These are phyloP conservation scores for Genyomyrus donnyi DNA, from an alignment of 2,113 vertebrate species.

Conservation along the genomic window DNA sequence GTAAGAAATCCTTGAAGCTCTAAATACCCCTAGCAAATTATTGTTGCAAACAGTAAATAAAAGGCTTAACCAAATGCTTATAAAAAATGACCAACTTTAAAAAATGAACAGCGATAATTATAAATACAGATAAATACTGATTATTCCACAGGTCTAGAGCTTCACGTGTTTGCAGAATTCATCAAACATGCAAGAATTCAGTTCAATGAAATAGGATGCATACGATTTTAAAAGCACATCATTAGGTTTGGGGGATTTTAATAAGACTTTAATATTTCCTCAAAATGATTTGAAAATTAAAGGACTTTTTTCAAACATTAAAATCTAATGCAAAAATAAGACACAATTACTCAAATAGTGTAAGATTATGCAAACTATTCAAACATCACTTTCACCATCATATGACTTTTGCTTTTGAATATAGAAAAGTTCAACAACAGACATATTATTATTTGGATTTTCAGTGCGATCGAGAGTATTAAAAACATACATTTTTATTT, in stretches of 20 bases:
- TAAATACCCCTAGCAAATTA: not conserved
- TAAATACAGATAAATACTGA: not conserved
- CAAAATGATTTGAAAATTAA: not conserved
- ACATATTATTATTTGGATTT: not conserved
- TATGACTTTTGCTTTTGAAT: not conserved
- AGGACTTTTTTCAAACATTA: not conserved
- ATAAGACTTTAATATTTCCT: not conserved
- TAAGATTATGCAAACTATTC: not conserved
- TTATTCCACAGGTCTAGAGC: not conserved
- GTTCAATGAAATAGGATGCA: not conserved
- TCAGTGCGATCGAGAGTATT: not conserved
- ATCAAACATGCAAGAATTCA: not conserved
- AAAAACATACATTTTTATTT: constrained; percentile 1
- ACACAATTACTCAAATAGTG: not conserved
- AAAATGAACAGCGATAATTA: not conserved
- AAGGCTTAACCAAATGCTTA: not conserved
- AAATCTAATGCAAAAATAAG: not conserved
- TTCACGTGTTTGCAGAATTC: not conserved
- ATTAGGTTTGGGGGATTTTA: not conserved
- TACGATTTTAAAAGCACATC: not conserved
- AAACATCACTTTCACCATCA: not conserved
- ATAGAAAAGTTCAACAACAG: not conserved
- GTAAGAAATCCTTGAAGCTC: not conserved
- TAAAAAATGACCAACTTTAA: not conserved
- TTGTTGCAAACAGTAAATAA: not conserved